Percentiles rank a stretch among this genome's conserved stretches.
phyloP scores from a whole-genome alignment of 2,797 vertebrate genomes.

The Peromyscus attwateri region DNA sequence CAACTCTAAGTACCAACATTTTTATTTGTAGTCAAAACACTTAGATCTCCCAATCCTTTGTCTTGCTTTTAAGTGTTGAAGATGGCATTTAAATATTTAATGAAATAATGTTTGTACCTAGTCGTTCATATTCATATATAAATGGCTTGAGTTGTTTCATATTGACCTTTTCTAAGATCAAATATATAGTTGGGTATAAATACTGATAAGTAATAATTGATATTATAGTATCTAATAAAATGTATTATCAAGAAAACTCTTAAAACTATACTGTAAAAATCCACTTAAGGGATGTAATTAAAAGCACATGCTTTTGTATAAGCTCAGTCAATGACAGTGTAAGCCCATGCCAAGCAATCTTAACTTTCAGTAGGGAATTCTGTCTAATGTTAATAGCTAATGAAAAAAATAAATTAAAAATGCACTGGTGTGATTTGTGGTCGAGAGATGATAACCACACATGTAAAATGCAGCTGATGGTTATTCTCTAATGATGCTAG shows the following conservation, averaged over 20 bases:
- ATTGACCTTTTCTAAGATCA: conserved; percentile 43
- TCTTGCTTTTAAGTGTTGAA: background rate
- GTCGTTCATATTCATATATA: conserved; percentile 45
- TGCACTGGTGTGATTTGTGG: conserved; percentile 64
- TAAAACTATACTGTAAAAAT: conserved; percentile 4
- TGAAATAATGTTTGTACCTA: background rate
- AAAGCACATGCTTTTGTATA: background rate
- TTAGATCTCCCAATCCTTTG: background rate
- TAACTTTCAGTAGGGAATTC: conserved; percentile 61
- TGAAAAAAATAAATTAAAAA: conserved; percentile 62
- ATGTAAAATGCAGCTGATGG: conserved; percentile 31
- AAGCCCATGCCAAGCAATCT: conserved; percentile 33
- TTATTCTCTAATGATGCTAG: conserved; percentile 55
- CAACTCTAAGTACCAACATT: background rate
- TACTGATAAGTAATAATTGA: conserved; percentile 1
- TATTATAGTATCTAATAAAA: background rate
- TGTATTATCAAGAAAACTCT: conserved; percentile 25
- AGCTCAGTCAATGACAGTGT: conserved; percentile 18
- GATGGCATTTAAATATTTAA: conserved; percentile 29
- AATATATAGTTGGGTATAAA: conserved; percentile 27
- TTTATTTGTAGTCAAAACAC: background rate
- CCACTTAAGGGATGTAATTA: conserved; percentile 25
- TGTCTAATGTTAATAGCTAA: conserved; percentile 61
- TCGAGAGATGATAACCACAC: conserved; percentile 42
- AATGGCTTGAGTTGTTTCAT: conserved; percentile 67